These are phyloP conservation scores for Oncorhynchus nerka DNA, from an alignment of 2,113 vertebrate genomes.

Conservation along the genomic window DNA sequence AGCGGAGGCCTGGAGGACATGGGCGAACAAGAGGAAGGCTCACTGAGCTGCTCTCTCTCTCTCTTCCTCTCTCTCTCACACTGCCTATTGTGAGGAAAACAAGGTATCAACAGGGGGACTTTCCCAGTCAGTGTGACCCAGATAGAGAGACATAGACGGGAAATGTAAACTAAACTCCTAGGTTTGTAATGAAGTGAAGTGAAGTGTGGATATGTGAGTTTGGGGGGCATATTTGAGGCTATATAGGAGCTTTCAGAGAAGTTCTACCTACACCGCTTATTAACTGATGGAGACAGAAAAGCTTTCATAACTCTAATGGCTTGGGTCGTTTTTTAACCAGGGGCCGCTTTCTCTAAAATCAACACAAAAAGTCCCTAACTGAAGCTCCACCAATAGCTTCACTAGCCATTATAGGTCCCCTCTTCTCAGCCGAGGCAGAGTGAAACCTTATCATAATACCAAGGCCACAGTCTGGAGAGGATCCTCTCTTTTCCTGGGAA, in stretches of 20 bases:
- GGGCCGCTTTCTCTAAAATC: conserved; percentile 9
- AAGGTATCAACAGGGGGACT: conserved; percentile 33
- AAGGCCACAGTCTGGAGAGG: conserved; percentile 10
- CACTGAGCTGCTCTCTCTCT: conserved; percentile 22
- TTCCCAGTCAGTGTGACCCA: conserved; percentile 42
- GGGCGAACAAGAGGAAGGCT: conserved; percentile 7
- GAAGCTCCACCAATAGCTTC: not conserved
- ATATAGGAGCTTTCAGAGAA: too few species aligned
- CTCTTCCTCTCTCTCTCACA: conserved; percentile 6
- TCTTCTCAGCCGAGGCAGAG: not conserved
- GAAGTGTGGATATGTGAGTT: conserved; percentile 1
- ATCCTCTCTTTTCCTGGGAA: conserved; percentile 10
- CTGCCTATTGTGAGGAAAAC: conserved; percentile 20
- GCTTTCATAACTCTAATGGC: conserved; percentile 7
- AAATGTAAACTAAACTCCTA: conserved; percentile 24
- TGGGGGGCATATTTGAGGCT: not conserved
- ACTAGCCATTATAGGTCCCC: not conserved
- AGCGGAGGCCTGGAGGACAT: conserved; percentile 13
- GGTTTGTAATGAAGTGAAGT: conserved; percentile 19
- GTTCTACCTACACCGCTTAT: too few species aligned
- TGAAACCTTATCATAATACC: conserved; percentile 20
- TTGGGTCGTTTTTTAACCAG: not conserved
- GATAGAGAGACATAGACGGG: conserved; percentile 42
- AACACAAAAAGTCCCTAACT: not conserved
- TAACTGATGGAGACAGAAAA: not conserved